phyloP scores from a whole-genome alignment of 2,888 invertebrate genomes.

The Xylota sylvarum region DNA sequence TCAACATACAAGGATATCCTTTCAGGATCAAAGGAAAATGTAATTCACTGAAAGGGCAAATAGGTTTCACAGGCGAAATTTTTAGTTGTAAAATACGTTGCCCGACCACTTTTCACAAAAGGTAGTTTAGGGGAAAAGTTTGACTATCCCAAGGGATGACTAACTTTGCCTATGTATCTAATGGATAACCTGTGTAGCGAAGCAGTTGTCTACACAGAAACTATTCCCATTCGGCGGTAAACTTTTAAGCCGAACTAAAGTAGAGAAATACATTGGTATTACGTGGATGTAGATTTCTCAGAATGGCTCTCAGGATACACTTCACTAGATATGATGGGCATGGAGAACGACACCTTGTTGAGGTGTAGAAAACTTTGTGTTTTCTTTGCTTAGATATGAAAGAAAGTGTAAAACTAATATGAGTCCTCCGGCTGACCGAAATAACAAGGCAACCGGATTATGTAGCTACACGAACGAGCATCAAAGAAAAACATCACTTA shows the following conservation, averaged over 20 bases:
- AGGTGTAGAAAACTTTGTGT: not conserved
- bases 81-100: constrained; percentile 20
- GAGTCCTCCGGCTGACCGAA: not conserved
- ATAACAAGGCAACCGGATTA: not conserved
- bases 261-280: constrained; percentile 40
- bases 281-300: constrained; percentile 36
- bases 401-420: not conserved
- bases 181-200: constrained; percentile 70
- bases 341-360: not conserved
- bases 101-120: constrained; percentile 11
- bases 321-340: not conserved
- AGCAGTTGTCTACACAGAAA: constrained; percentile 61
- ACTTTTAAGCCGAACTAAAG: constrained; percentile 62
- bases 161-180: constrained; percentile 61
- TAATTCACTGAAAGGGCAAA: constrained; percentile 27
- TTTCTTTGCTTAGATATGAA: not conserved
- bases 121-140: constrained; percentile 33
- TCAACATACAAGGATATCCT: constrained; percentile 47
- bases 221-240: constrained; percentile 71
- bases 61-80: constrained; percentile 19
- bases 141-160: constrained; percentile 37
- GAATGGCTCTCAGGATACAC: not conserved
- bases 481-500: not conserved
- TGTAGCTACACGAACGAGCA: not conserved
- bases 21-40: constrained; percentile 61